phyloP scores from a whole-genome alignment of 2,797 vertebrate genomes.

The Geotrypetes seraphini region DNA sequence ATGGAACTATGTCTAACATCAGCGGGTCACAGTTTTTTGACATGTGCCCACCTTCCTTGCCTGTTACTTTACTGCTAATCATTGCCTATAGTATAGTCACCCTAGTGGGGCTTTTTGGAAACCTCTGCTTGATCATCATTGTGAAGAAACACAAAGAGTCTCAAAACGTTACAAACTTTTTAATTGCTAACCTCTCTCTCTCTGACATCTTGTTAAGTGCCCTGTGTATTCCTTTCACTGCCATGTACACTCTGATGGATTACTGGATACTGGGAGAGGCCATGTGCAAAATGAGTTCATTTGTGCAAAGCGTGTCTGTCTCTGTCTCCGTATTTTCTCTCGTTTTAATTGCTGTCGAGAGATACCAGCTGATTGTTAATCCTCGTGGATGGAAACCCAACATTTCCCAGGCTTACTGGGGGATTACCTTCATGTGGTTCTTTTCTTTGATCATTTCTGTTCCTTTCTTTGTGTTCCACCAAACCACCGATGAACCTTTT shows the following conservation, averaged over 20 bases:
- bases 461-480: constrained; percentile 49
- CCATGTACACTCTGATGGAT: constrained; percentile 75
- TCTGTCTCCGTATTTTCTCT: constrained; percentile 79
- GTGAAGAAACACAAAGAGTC: constrained; percentile 69
- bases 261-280: constrained; percentile 73
- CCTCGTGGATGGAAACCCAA: constrained; percentile 52
- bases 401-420: constrained; percentile 46
- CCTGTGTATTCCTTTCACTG: constrained; percentile 72
- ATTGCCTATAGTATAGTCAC: constrained; percentile 58
- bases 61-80: constrained; percentile 35
- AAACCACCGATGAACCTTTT: constrained; percentile 50
- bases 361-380: constrained; percentile 55
- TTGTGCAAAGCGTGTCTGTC: constrained; percentile 70
- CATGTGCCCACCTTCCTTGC: constrained; percentile 27
- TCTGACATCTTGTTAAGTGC: constrained; percentile 78
- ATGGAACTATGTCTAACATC: constrained; percentile 22
- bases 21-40: constrained; percentile 41
- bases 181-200: constrained; percentile 78
- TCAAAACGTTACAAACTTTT: constrained; percentile 77
- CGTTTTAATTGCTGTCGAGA: constrained; percentile 68
- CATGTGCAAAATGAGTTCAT: constrained; percentile 74
- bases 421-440: constrained; percentile 43
- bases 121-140: constrained; percentile 71
- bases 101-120: constrained; percentile 66
- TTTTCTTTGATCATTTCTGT: constrained; percentile 43